A percentile compares a stretch with the other conserved stretches of the same genome.
phyloP scores from a whole-genome alignment of 2,888 invertebrate genomes.

The Callyntrura guangdongensis region DNA sequence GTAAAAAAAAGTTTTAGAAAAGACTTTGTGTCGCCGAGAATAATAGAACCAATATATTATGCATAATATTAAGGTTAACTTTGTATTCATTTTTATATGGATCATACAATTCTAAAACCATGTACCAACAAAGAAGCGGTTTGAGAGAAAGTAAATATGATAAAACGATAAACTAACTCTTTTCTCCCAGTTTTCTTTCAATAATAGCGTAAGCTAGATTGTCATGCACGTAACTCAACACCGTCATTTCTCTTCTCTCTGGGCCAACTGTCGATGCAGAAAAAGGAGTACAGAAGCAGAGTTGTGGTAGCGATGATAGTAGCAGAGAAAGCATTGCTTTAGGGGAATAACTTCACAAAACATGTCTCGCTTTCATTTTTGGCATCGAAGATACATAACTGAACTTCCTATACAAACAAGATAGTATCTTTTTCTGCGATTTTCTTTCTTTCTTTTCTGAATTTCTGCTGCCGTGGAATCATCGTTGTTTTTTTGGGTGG shows the following conservation, averaged over 20 bases:
- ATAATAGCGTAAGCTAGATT: background rate
- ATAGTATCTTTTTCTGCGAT: constrained; percentile 6
- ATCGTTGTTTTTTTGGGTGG: background rate
- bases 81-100: no score
- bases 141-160: constrained; percentile 9
- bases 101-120: background rate
- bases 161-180: constrained; percentile 34
- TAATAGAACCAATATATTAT: no score
- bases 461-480: no score
- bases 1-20: no score
- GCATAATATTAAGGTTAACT: no score
- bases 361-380: background rate
- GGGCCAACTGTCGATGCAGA: background rate
- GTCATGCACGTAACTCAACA: background rate
- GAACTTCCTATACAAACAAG: background rate
- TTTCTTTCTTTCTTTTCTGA: background rate
- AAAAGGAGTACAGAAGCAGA: background rate
- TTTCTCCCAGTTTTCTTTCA: constrained; percentile 25
- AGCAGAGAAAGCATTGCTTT: background rate
- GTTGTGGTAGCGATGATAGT: background rate
- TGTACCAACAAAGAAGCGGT: background rate
- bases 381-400: background rate
- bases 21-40: constrained; percentile 12
- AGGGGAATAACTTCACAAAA: constrained; percentile 10
- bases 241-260: background rate